A percentile compares a stretch with the other conserved stretches of the same genome.
phyloP scores from a whole-genome alignment of 2,888 invertebrate species.

The Drosophila villosipedis region DNA sequence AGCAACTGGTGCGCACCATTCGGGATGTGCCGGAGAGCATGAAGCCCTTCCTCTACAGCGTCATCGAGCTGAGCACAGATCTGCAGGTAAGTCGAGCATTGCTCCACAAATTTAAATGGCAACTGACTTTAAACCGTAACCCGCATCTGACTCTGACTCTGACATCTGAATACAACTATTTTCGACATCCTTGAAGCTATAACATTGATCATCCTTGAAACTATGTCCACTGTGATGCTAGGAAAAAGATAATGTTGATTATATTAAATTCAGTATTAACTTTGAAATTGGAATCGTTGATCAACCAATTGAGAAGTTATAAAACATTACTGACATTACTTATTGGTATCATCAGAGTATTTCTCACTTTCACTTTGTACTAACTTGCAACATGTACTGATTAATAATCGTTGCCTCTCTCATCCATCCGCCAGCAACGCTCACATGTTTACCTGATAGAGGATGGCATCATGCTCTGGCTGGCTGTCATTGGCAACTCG shows the following conservation, averaged over 20 bases:
- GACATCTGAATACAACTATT: too few species aligned
- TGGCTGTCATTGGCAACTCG: slow-evolving; percentile 92
- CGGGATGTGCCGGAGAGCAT: slow-evolving; percentile 87
- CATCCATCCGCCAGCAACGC: slow-evolving; percentile 86
- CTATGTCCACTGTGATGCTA: background rate
- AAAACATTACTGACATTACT: too few species aligned
- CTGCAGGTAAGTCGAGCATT: slow-evolving; percentile 86
- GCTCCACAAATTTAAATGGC: background rate
- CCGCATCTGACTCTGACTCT: too few species aligned
- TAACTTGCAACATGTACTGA: background rate
- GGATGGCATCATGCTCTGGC: slow-evolving; percentile 96
- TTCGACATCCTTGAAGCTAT: too few species aligned
- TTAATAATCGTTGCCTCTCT: background rate
- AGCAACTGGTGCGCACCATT: slow-evolving; percentile 91
- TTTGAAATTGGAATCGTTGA: too few species aligned
- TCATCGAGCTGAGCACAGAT: slow-evolving; percentile 91
- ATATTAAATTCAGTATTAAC: too few species aligned
- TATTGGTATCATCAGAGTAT: background rate
- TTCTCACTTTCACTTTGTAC: background rate
- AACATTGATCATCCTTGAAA: too few species aligned
- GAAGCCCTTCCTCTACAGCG: slow-evolving; percentile 88
- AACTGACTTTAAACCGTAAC: too few species aligned
- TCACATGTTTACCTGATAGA: slow-evolving; percentile 96
- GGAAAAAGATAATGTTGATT: background rate
- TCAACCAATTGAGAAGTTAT: too few species aligned